Percentiles rank a stretch among this genome's conserved stretches.
phyloP scores from a whole-genome alignment of 1,140 invertebrate genomes.

The Lasioglossum baleicum region DNA sequence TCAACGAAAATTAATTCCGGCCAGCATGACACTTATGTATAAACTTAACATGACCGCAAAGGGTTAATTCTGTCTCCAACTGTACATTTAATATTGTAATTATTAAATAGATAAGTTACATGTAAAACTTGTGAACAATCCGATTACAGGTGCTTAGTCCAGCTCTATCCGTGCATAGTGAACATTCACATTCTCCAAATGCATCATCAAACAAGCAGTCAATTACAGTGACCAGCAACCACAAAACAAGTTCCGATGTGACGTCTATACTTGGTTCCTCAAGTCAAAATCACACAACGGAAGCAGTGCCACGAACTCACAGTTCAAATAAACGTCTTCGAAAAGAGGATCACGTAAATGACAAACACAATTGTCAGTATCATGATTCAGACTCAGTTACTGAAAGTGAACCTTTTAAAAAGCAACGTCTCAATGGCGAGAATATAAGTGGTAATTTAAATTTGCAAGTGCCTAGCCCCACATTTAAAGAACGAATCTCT shows the following conservation, averaged over 20 bases:
- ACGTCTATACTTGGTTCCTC: conserved; percentile 61
- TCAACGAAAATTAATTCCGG: too few relatives aligned
- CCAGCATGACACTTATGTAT: too few relatives aligned
- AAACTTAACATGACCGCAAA: too few relatives aligned
- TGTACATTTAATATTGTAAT: background rate
- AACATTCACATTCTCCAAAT: conserved; percentile 76
- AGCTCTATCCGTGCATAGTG: conserved; percentile 72
- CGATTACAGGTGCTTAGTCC: conserved; percentile 73
- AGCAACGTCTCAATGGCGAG: conserved; percentile 77
- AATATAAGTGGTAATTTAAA: conserved; percentile 70
- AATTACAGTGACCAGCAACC: conserved; percentile 66
- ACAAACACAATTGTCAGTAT: conserved; percentile 39
- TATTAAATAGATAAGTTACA: background rate
- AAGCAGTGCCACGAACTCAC: conserved; percentile 82
- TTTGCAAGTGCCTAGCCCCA: conserved; percentile 79
- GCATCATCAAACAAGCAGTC: conserved; percentile 69
- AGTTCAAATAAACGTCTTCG: conserved; percentile 83
- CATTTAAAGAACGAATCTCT: conserved; percentile 61
- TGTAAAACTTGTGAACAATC: conserved; percentile 7
- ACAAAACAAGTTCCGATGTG: conserved; percentile 67
- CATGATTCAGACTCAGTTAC: conserved; percentile 33
- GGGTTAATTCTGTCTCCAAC: too few relatives aligned
- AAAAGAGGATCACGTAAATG: conserved; percentile 77
- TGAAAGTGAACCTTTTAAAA: conserved; percentile 68
- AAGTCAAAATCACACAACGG: conserved; percentile 74